Evolutionary conservation across 2,797 vertebrate genomes (phyloP), one percentile per base, ranked within the genome.

Genomic region (Anguilla obscura): DNA sequence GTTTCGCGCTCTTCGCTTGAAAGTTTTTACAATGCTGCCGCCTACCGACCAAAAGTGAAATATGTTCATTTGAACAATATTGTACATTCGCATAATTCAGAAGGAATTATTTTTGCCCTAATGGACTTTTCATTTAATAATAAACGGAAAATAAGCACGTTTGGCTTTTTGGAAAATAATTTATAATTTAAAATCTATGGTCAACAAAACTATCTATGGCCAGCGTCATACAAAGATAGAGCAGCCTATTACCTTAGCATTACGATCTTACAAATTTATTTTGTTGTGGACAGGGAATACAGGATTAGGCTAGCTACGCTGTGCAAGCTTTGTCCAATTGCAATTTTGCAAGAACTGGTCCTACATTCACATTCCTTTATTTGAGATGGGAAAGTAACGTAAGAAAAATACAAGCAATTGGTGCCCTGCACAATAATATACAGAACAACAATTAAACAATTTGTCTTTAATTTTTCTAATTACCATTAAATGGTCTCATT

Each of bases 401-500:
- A 30, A 36, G 30, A 36, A 36, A 4, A 69, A 69, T 27, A 69
- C 6, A 76, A 76, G 71, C 9, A 30, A 33, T 76, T 18, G 27
- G 71, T 33, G 71, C 27, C 30, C 16, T 14, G 30, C 0, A 76
- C 71, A 76, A 30, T 14, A 76, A 76, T 3, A 76, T 33, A 76
- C 33, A 76, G 12, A 36, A 36, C n/a, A 66, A 9, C 24, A 66
- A 36, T 76, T 76, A 36, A 33, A 2, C 2, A 76, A 76, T 36
- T 12, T 33, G 2, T 76, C 33, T 76, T 33, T 76, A 18, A 36
- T 14, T 76, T 76, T 36, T 76, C 27, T 3, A 33, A 36, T 76
- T 76, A 33, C 71, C 63, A 66, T n/a, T 66, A 66, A n/a, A 36
- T 74, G 30, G 71, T 76, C 33, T 76, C 69, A 71, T 71, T 71